Conservation (phyloP, 2,113 vertebrate genomes). For the Gasterosteus nipponicus region DNA sequence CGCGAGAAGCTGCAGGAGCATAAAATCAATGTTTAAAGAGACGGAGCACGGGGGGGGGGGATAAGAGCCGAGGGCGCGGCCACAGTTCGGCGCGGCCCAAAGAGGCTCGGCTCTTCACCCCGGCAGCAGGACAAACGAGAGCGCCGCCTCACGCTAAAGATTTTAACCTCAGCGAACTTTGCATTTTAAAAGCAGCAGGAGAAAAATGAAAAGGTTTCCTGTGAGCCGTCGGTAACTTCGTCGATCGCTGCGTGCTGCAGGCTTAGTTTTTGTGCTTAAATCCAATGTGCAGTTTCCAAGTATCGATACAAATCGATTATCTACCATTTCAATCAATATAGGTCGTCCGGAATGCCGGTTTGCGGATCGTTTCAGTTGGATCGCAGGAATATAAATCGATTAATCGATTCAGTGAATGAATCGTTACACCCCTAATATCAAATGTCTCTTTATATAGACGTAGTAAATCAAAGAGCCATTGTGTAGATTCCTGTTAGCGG, state of each 20-base stretch:
- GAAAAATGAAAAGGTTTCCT: background rate
- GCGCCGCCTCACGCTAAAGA: background rate
- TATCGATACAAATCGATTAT: too few relatives aligned
- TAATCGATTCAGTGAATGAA: too few relatives aligned
- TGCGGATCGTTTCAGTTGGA: too few relatives aligned
- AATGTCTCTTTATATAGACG: too few relatives aligned
- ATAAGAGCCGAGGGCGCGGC: conserved; percentile 27
- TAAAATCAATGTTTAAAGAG: conserved; percentile 54
- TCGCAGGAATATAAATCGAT: too few relatives aligned
- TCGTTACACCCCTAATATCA: too few relatives aligned
- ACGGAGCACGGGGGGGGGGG: conserved; percentile 20
- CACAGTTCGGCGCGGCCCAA: background rate
- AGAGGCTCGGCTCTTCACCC: background rate
- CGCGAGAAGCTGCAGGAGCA: conserved; percentile 24
- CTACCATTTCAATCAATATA: too few relatives aligned
- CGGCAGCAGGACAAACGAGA: conserved; percentile 1
- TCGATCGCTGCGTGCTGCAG: background rate
- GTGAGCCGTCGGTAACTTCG: background rate
- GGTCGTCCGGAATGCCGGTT: too few relatives aligned
- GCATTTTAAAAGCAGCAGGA: background rate
- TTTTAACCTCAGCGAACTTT: conserved; percentile 3
- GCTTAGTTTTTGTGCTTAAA: too few relatives aligned
- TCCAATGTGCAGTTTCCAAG: too few relatives aligned
- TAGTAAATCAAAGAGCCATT: too few relatives aligned
- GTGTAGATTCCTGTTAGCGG: too few relatives aligned